A percentile compares a stretch with the other conserved stretches of the same genome.
phyloP scores from a whole-genome alignment of 2,113 vertebrate genomes.

The Azemiops feae region DNA sequence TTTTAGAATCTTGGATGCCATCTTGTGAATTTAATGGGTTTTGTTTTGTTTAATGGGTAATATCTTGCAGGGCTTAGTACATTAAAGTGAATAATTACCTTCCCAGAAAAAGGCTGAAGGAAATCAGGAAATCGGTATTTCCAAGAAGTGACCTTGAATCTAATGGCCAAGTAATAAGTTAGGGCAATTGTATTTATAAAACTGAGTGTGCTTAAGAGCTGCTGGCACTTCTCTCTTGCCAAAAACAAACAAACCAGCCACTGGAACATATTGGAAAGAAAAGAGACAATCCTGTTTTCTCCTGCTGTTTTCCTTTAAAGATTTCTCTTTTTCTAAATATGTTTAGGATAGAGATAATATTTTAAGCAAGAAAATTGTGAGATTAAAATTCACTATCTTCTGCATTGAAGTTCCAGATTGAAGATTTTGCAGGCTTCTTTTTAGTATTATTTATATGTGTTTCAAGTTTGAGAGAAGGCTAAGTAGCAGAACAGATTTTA shows the following conservation, averaged over 20 bases:
- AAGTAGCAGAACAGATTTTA: neutral
- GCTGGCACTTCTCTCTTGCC: neutral
- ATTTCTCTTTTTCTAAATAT: neutral
- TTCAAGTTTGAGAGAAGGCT: neutral
- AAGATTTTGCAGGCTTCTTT: neutral
- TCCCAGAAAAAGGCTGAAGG: neutral
- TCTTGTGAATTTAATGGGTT: neutral
- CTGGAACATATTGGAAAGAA: neutral
- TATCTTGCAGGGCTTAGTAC: neutral
- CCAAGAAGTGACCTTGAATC: neutral
- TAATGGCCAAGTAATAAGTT: neutral
- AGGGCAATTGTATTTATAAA: neutral
- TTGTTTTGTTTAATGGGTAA: neutral
- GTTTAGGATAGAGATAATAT: neutral
- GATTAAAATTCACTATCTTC: neutral
- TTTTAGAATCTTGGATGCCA: neutral
- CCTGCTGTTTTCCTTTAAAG: neutral
- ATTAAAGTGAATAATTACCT: neutral
- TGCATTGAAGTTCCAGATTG: neutral
- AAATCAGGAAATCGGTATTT: neutral
- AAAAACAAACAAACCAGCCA: neutral
- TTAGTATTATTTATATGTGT: neutral
- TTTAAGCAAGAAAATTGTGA: neutral
- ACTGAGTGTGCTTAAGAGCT: neutral
- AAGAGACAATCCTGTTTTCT: neutral